Base-by-base conservation (phyloP, 2,888 invertebrate genomes). In the Conchocele bisecta region DNA sequence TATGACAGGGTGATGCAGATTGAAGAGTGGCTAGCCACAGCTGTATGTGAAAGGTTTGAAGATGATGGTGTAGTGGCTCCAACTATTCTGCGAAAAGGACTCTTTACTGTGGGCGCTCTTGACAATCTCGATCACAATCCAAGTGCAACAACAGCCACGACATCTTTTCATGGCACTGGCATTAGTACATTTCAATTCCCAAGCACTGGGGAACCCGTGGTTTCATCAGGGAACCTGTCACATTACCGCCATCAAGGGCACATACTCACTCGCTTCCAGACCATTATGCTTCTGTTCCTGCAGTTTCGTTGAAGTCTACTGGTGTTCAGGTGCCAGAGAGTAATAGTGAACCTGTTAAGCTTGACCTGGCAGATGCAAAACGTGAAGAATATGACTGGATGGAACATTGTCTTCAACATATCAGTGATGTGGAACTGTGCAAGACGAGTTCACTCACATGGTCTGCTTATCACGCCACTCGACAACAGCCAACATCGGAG, bases 91-190 rank as follows among this genome's bases (percentile, higher is more conserved):
- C 37, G 33, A 2, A 20, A 48, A 28, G 29, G 51, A 17, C 24
- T 68, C 4, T 70, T 71, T 28, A 61, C 59, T 33, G 44, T 44
- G 1, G 67, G 24, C 15, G 58, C 51, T 2, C 26, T 71, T 15
- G 68, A 70, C 39, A 61, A 61, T 41, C 33, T 72, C 15, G 70
- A 72, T 24, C 70, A 72, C 41, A 64, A 72, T 64, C 57, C 57
- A 37, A 56, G 5, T n/a, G 51, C 61, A 54, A 51, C 46, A 11
- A 72, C 70, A 22, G 33, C 63, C 7, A 13, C 9, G 13, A 17
- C 35, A 15, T 72, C 70, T 9, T 72, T 72, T 31, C 69, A 72
- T 56, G 72, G 70, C 9, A 51, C 68, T 29, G 51, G 42, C 17
- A 63, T 46, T 9, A 31, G n/a, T 3, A 0, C 61, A 13, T 70